phyloP scores from a whole-genome alignment of 2,797 vertebrate genomes.

The Amblyopsis hoosieri region DNA sequence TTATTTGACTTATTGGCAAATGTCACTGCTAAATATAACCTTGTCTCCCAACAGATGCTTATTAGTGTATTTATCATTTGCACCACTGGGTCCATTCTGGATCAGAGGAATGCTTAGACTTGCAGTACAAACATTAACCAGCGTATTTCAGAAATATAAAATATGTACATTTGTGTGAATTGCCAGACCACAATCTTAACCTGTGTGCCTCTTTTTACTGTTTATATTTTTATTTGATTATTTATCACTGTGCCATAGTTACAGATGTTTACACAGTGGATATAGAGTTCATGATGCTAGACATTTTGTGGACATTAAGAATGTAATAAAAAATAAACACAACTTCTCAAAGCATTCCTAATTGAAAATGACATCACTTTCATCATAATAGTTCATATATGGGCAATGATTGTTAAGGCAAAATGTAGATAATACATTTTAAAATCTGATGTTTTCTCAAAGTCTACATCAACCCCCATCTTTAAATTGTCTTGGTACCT shows the following conservation, averaged over 20 bases:
- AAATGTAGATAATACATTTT: no score
- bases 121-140: slow-evolving; percentile 41
- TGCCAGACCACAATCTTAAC: slow-evolving; percentile 46
- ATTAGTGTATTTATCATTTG: slow-evolving; percentile 69
- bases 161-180: slow-evolving; percentile 14
- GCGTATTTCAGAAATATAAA: slow-evolving; percentile 30
- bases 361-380: no score
- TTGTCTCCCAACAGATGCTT: slow-evolving; percentile 40
- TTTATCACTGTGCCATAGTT: slow-evolving; percentile 51
- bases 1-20: slow-evolving; percentile 10
- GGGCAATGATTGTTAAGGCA: no score
- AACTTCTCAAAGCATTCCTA: no score
- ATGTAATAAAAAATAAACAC: no score
- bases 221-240: slow-evolving; percentile 45
- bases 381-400: no score
- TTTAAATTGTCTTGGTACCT: no score
- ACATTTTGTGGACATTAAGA: slow-evolving; percentile 32
- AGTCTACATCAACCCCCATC: no score
- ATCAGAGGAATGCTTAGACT: slow-evolving; percentile 32
- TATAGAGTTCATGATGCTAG: slow-evolving; percentile 40
- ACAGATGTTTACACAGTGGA: slow-evolving; percentile 38
- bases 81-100: slow-evolving; percentile 35
- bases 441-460: no score
- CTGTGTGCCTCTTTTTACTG: slow-evolving; percentile 55
- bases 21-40: slow-evolving; percentile 27